Evolutionary conservation across 2,797 vertebrate species (phyloP).

Genomic region (Podarcis lilfordi): DNA sequence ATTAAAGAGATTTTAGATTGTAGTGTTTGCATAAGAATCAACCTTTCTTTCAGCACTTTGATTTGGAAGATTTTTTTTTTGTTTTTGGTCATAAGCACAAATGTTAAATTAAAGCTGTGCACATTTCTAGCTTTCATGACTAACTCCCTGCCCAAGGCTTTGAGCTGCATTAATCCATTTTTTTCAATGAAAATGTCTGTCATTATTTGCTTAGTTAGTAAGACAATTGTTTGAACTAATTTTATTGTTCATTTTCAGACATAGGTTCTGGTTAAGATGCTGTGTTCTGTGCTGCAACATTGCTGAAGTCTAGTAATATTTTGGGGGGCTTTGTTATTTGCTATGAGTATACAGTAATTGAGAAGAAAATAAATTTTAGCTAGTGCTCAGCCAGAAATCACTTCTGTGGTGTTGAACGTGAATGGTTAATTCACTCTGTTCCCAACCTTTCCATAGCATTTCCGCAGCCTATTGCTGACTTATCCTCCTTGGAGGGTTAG

Average conservation of each 20-base stretch:
- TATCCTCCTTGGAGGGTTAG: neutral
- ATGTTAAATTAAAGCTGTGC: neutral
- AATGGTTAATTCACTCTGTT: neutral
- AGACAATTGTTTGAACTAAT: constrained; percentile 24
- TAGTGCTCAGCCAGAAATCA: constrained; percentile 24
- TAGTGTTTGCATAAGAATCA: neutral
- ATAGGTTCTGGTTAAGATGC: constrained; percentile 32
- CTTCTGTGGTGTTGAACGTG: neutral
- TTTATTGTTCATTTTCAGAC: constrained; percentile 36
- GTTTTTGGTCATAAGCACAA: constrained; percentile 25
- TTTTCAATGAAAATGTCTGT: constrained; percentile 9
- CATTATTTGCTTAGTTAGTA: constrained; percentile 31
- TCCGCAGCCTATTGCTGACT: neutral
- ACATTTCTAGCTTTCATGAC: constrained; percentile 8
- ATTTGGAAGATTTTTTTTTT: neutral
- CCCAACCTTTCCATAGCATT: neutral
- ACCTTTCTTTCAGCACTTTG: neutral
- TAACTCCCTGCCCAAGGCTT: neutral
- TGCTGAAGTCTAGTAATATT: constrained; percentile 39
- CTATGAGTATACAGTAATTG: constrained; percentile 35
- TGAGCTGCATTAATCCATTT: constrained; percentile 36
- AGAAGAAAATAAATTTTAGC: constrained; percentile 6
- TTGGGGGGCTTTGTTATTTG: constrained; percentile 44
- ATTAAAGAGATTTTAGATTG: constrained; percentile 8
- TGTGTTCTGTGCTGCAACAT: neutral